Evolutionary conservation across 2,888 invertebrate genomes (phyloP).

Genomic region (Isoperla grammatica): DNA sequence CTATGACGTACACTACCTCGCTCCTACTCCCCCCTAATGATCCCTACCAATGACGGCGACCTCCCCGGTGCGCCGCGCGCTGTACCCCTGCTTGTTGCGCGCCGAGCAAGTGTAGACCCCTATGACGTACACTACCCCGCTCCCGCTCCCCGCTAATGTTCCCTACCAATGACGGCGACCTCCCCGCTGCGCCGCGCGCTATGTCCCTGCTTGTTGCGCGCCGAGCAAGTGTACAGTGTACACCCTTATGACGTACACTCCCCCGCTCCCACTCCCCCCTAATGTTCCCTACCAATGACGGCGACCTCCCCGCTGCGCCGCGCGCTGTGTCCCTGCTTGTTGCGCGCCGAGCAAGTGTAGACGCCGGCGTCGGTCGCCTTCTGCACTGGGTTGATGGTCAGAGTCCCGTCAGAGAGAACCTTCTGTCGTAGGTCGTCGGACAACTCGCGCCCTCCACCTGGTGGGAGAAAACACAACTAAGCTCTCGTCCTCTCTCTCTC

Average conservation of each 20-base stretch:
- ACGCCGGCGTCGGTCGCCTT: slow-evolving; percentile 68
- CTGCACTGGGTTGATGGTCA: slow-evolving; percentile 69
- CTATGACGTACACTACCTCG: too few species aligned
- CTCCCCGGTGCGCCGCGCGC: slow-evolving; percentile 65
- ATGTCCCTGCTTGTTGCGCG: slow-evolving; percentile 70
- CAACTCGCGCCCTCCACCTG: slow-evolving; percentile 57
- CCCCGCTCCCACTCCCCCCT: too few species aligned
- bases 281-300: slow-evolving; percentile 61
- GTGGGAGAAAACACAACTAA: background rate
- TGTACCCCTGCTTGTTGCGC: slow-evolving; percentile 69
- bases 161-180: slow-evolving; percentile 71
- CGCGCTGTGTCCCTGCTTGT: slow-evolving; percentile 70
- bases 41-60: slow-evolving; percentile 70
- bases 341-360: slow-evolving; percentile 74
- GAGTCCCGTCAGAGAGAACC: slow-evolving; percentile 65
- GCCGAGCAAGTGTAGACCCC: slow-evolving; percentile 77
- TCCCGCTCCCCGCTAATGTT: too few species aligned
- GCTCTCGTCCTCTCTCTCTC: background rate
- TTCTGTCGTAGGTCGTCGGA: slow-evolving; percentile 76
- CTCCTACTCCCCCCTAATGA: too few species aligned
- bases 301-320: slow-evolving; percentile 67
- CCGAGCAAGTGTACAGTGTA: slow-evolving; percentile 78
- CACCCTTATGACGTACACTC: too few species aligned
- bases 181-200: slow-evolving; percentile 66
- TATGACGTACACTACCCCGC: too few species aligned